Conservation (phyloP, 2,113 vertebrate species). For the Casuarius casuarius region DNA sequence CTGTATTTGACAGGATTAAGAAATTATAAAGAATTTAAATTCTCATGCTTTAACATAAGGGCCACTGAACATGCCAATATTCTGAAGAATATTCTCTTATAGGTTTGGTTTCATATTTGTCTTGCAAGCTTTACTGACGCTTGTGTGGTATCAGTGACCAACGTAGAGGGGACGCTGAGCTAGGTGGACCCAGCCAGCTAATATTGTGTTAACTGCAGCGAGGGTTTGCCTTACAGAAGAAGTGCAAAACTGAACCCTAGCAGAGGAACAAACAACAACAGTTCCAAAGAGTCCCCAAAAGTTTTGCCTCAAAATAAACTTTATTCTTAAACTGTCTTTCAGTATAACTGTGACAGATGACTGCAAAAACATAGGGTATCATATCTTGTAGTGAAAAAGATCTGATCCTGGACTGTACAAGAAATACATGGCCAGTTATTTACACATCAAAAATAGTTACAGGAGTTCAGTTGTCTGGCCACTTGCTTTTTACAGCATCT, state of each 20-base stretch:
- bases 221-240: background rate
- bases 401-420: background rate
- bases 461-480: background rate
- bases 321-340: background rate
- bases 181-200: background rate
- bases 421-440: background rate
- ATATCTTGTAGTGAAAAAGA: background rate
- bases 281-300: background rate
- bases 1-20: slow-evolving; percentile 6
- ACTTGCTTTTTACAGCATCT: background rate
- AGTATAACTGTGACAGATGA: background rate
- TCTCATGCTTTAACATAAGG: background rate
- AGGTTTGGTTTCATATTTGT: background rate
- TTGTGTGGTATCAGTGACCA: background rate
- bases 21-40: background rate
- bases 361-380: background rate
- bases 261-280: background rate
- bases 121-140: background rate
- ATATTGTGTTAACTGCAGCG: background rate
- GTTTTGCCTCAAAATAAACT: background rate
- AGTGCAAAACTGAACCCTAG: background rate
- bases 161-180: background rate
- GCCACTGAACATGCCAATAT: background rate
- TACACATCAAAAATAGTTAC: background rate
- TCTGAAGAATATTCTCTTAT: background rate